These are phyloP conservation scores for Drosophila atripex DNA, from an alignment of 2,888 invertebrate species.

Conservation along the genomic window DNA sequence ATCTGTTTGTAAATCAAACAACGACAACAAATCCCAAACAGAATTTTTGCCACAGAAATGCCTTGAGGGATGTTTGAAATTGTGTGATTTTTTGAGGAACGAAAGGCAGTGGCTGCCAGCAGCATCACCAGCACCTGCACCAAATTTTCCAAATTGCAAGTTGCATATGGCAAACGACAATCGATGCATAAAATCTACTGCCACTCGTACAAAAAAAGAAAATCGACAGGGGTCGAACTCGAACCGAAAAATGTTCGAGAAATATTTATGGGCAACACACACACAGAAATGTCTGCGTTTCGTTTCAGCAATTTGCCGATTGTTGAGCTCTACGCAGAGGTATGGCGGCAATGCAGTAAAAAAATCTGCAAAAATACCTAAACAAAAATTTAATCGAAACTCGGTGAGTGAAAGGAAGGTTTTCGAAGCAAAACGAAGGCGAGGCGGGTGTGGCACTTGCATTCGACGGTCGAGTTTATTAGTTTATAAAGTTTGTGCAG, in stretches of 20 bases:
- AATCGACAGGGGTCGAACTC: constrained; percentile 9
- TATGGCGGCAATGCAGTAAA: constrained; percentile 1
- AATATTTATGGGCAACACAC: constrained; percentile 37
- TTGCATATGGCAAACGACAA: constrained; percentile 47
- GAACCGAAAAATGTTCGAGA: constrained; percentile 22
- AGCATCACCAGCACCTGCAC: background rate
- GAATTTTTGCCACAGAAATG: constrained; percentile 18
- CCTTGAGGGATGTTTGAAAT: constrained; percentile 32
- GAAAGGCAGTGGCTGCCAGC: too few relatives aligned
- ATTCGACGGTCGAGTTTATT: constrained; percentile 34
- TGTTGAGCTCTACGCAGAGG: constrained; percentile 21
- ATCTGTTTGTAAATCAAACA: constrained; percentile 20
- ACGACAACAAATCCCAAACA: constrained; percentile 28
- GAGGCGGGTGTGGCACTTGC: background rate
- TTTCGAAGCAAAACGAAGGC: constrained; percentile 1
- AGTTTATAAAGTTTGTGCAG: constrained; percentile 49
- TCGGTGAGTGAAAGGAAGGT: constrained; percentile 20
- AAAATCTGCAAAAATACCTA: constrained; percentile 30
- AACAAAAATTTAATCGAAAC: constrained; percentile 48
- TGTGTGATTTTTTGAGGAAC: constrained; percentile 8
- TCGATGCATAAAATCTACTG: constrained; percentile 30
- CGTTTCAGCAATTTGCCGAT: constrained; percentile 39
- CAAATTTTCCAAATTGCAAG: constrained; percentile 32
- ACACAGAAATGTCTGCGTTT: constrained; percentile 10
- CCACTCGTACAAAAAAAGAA: background rate